phyloP scores from a whole-genome alignment of 2,113 vertebrate species.

The Girardinichthys multiradiatus region DNA sequence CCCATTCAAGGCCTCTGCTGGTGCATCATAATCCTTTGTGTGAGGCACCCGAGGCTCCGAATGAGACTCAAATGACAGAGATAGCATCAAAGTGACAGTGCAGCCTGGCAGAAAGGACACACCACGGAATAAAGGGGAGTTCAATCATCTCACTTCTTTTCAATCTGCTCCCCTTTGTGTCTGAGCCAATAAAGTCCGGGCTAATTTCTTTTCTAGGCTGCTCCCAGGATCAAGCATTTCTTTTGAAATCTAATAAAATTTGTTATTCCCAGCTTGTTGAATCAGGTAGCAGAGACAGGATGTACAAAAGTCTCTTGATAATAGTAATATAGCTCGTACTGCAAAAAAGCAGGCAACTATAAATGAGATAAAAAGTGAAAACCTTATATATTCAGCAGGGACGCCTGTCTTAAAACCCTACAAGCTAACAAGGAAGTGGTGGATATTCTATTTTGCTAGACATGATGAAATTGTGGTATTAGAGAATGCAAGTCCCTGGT shows the following conservation, averaged over 20 bases:
- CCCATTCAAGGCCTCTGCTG: conserved; percentile 58
- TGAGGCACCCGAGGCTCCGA: conserved; percentile 38
- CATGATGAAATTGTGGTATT: conserved; percentile 55
- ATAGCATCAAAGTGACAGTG: conserved; percentile 74
- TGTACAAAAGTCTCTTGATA: conserved; percentile 26
- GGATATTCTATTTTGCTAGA: conserved; percentile 23
- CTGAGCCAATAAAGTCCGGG: conserved; percentile 58
- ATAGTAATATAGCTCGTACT: conserved; percentile 31
- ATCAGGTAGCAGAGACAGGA: conserved; percentile 7
- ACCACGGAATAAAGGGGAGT: conserved; percentile 69
- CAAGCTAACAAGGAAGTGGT: conserved; percentile 37
- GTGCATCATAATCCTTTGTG: conserved; percentile 74
- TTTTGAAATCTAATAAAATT: conserved; percentile 59
- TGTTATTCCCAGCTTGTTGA: conserved; percentile 25
- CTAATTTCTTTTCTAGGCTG: conserved; percentile 63
- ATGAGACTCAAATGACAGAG: conserved; percentile 60
- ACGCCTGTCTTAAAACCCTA: conserved; percentile 16
- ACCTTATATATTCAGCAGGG: conserved; percentile 42
- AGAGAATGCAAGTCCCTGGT: conserved; percentile 38
- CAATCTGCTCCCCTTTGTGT: conserved; percentile 69
- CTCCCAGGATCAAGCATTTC: conserved; percentile 44
- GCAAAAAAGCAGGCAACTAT: conserved; percentile 26
- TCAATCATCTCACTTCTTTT: conserved; percentile 72
- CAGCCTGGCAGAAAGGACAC: conserved; percentile 69
- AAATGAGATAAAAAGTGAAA: conserved; percentile 40